phyloP scores from a whole-genome alignment of 2,797 vertebrate species.

The Gorsachius magnificus region DNA sequence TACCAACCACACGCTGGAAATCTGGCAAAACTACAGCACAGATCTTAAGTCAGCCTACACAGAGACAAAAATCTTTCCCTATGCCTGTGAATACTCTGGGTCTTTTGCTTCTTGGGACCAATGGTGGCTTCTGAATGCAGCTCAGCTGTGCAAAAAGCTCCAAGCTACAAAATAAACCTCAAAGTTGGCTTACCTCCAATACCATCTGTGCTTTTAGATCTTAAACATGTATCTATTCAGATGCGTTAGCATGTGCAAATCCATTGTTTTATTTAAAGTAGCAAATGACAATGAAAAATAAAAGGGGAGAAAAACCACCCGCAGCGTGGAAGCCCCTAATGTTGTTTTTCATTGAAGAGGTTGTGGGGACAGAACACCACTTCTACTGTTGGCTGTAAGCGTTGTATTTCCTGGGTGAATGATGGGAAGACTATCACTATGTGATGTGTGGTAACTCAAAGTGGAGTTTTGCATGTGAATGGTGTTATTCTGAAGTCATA shows the following conservation, averaged over 20 bases:
- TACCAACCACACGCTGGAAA: constrained; percentile 34
- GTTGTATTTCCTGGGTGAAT: neutral
- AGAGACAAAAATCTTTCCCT: constrained; percentile 15
- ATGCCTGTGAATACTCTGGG: neutral
- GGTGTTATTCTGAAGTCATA: neutral
- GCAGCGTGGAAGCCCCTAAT: neutral
- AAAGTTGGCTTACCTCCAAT: constrained; percentile 36
- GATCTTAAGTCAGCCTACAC: constrained; percentile 1
- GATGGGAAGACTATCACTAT: neutral
- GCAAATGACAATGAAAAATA: neutral
- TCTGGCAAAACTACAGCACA: constrained; percentile 11
- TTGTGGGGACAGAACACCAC: neutral
- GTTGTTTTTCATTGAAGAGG: neutral
- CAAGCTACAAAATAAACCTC: constrained; percentile 20
- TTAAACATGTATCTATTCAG: constrained; percentile 42
- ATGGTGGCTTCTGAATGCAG: neutral
- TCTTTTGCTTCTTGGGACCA: constrained; percentile 15
- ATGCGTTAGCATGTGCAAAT: neutral
- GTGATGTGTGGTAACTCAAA: neutral
- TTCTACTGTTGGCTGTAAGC: neutral
- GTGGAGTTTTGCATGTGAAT: neutral
- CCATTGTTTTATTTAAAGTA: constrained; percentile 19
- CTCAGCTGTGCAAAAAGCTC: constrained; percentile 26
- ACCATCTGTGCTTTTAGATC: constrained; percentile 57
- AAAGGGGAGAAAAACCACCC: neutral